Evolutionary conservation across 1,140 invertebrate species (phyloP).

Genomic region (Acyrthosiphon pisum): DNA sequence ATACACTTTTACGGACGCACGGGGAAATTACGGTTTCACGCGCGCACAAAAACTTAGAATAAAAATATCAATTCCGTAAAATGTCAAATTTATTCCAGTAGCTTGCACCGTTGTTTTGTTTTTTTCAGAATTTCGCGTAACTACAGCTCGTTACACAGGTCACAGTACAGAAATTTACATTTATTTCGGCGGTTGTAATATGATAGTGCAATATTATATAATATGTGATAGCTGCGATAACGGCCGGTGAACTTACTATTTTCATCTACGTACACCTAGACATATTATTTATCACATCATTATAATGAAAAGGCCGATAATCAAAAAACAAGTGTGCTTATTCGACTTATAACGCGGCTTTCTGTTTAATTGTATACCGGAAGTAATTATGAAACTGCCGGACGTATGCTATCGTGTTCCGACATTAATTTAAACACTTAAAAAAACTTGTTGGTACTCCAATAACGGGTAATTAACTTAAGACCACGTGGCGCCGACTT

Average conservation of each 20-base stretch:
- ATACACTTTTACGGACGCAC: background rate
- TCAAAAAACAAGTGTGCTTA: background rate
- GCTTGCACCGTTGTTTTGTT: background rate
- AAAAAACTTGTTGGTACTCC: background rate
- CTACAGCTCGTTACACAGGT: background rate
- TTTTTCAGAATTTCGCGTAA: background rate
- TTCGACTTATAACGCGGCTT: background rate
- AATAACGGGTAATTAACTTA: background rate
- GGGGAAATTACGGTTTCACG: constrained; percentile 17
- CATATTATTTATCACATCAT: background rate
- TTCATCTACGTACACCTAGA: background rate
- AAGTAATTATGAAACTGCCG: background rate
- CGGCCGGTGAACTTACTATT: background rate
- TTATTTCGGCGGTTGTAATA: background rate
- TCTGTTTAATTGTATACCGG: background rate
- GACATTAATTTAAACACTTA: background rate
- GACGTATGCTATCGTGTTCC: background rate
- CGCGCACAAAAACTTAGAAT: background rate
- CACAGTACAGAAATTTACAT: background rate
- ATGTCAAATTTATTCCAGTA: constrained; percentile 35
- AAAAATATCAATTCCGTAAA: constrained; percentile 21
- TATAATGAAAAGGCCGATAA: background rate
- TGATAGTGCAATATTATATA: too few relatives aligned
- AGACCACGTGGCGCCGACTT: background rate
- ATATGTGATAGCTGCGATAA: background rate